A percentile compares a stretch with the other conserved stretches of the same genome.
Evolutionary conservation across 2,113 vertebrate genomes (phyloP).

Genomic region (Tonatia bakeri): DNA sequence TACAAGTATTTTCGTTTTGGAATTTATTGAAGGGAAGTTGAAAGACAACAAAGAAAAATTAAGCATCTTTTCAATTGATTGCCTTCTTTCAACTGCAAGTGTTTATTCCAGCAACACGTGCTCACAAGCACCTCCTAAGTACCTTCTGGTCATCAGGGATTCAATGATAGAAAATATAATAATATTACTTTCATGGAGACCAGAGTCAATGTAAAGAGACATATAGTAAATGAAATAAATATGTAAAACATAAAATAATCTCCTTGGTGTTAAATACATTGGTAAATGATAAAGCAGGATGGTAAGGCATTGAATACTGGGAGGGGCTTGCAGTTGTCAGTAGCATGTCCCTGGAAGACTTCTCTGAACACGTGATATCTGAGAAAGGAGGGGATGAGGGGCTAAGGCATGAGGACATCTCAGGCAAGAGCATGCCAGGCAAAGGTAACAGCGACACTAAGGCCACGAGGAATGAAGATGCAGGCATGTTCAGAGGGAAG

Average conservation of each 20-base stretch:
- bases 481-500: not conserved
- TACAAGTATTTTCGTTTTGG: not conserved
- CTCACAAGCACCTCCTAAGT: not conserved
- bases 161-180: not conserved
- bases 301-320: not conserved
- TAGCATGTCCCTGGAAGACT: not conserved
- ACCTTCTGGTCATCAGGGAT: not conserved
- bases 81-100: not conserved
- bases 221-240: not conserved
- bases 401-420: not conserved
- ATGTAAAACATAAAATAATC: not conserved
- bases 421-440: not conserved
- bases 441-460: not conserved
- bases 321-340: not conserved
- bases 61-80: not conserved
- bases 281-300: not conserved
- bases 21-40: not conserved
- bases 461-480: not conserved
- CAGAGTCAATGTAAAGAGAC: not conserved
- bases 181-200: not conserved
- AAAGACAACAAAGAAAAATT: not conserved
- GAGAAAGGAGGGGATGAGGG: not conserved
- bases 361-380: not conserved
- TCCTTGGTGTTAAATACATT: not conserved
- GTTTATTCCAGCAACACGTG: not conserved